Base-by-base conservation (phyloP, 2,113 vertebrate species). In the Aythya baeri region DNA sequence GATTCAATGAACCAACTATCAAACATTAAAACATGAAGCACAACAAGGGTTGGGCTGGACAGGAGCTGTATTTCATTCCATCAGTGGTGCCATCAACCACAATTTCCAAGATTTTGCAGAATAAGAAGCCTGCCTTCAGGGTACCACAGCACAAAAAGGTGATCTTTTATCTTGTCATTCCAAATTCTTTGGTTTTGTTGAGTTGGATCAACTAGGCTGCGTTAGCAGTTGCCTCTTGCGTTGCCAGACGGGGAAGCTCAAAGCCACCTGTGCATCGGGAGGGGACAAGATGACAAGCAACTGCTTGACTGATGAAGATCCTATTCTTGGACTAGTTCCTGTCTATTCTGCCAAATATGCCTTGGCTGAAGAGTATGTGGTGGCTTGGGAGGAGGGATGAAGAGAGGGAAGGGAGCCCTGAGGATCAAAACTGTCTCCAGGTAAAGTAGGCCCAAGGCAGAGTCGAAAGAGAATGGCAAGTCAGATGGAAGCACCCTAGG, bases 261-360 rank as follows among this genome's bases (percentile, higher is more conserved):
- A 89, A 93, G 89, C 84, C 91, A 94, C 95, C 93, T 96, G 84
- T 50, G 55, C 94, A 76, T 89, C 94, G 87, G 94, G 95, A 95
- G 93, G 95, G 66, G 86, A 95, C 70, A 76, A 95, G 91, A 91
- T 79, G 66, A 92, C 86, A 95, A 83, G 94, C 81, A 91, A 94
- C 77, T 94, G 86, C 71, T 82, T 89, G 89, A 93, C 81, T 92
- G 94, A 58, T 85, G 82, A 91, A 93, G 96, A 95, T 92, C 66
- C 86, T 89, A 0, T 82, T 96, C 91, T 93, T 96, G 95, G 96
- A 97, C 91, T 65, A 92, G 62, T 58, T 97, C 95, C 96, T 96
- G 77, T 41, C 91, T 73, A 75, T 61, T 70, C 81, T 97, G 96
- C 95, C 94, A 96, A 95, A 91, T 85, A 66, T 8, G 89, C 41